Conservation (phyloP, 2,888 invertebrate genomes). For the Abscondita cerata region DNA sequence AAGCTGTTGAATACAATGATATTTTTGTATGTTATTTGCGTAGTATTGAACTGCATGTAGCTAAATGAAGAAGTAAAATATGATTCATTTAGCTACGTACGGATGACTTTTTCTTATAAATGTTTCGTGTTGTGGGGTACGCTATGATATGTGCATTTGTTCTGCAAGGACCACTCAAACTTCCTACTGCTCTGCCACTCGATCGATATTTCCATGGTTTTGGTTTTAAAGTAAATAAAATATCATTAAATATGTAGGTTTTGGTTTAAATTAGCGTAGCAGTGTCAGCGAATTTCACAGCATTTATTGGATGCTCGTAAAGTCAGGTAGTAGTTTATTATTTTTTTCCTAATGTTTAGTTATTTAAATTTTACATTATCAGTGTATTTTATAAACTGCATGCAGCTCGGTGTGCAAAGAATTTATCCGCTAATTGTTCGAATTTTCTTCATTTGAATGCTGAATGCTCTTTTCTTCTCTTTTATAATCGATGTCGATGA, state of each 20-base stretch:
- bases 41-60: constrained; percentile 14
- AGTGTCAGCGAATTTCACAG: constrained; percentile 44
- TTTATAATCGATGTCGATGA: constrained; percentile 54
- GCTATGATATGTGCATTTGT: constrained; percentile 62
- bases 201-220: constrained; percentile 53
- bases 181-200: constrained; percentile 65
- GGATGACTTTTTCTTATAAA: constrained; percentile 38
- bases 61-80: constrained; percentile 7
- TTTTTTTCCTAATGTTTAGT: constrained; percentile 36
- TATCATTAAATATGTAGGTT: constrained; percentile 27
- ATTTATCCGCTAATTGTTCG: constrained; percentile 35
- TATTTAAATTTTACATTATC: constrained; percentile 39
- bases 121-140: constrained; percentile 59
- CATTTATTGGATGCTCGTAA: constrained; percentile 45
- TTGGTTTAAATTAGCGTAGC: constrained; percentile 34
- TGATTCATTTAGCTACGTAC: constrained; percentile 27
- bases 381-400: constrained; percentile 48
- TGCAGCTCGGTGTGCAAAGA: constrained; percentile 51
- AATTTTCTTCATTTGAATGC: constrained; percentile 50
- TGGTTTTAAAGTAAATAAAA: constrained; percentile 39
- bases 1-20: constrained; percentile 1
- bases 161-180: constrained; percentile 83
- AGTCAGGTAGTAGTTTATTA: constrained; percentile 48
- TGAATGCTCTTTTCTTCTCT: constrained; percentile 55
- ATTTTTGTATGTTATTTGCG: constrained; percentile 17